These are phyloP conservation scores for Melopsittacus undulatus DNA, from an alignment of 2,797 vertebrate genomes.

Conservation along the genomic window DNA sequence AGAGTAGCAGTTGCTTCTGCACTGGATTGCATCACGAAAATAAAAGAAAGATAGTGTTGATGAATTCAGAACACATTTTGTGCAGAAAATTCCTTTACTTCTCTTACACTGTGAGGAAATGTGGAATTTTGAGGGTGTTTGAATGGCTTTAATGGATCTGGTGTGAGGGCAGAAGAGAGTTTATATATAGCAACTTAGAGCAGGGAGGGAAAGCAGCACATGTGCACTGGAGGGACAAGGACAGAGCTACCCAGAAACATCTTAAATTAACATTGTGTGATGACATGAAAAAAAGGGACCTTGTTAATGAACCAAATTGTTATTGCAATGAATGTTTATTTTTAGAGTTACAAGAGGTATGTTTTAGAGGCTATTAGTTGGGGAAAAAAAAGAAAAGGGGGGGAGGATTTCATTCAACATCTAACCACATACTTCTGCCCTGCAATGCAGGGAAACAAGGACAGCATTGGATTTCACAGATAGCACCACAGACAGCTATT, in stretches of 20 bases:
- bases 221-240: not conserved
- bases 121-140: constrained; percentile 16
- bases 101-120: rapidly evolving
- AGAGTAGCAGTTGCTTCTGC: not conserved
- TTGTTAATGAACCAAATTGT: constrained; percentile 14
- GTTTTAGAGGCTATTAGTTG: not conserved
- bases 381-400: not conserved
- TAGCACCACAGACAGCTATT: constrained; percentile 78
- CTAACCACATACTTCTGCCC: constrained; percentile 51
- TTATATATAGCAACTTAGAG: constrained; percentile 19
- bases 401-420: not conserved
- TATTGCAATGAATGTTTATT: constrained; percentile 6
- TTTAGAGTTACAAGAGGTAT: constrained; percentile 5
- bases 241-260: constrained; percentile 42
- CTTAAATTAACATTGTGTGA: constrained; percentile 50
- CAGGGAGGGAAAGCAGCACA: not conserved
- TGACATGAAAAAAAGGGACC: constrained; percentile 3
- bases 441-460: constrained; percentile 54
- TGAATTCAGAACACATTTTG: not conserved
- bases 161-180: constrained; percentile 15
- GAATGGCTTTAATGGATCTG: not conserved
- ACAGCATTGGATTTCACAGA: constrained; percentile 74
- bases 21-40: not conserved
- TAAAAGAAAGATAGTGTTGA: not conserved
- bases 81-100: not conserved